Conservation (phyloP, 2,888 invertebrate species). For the Sarcophaga caerulescens region DNA sequence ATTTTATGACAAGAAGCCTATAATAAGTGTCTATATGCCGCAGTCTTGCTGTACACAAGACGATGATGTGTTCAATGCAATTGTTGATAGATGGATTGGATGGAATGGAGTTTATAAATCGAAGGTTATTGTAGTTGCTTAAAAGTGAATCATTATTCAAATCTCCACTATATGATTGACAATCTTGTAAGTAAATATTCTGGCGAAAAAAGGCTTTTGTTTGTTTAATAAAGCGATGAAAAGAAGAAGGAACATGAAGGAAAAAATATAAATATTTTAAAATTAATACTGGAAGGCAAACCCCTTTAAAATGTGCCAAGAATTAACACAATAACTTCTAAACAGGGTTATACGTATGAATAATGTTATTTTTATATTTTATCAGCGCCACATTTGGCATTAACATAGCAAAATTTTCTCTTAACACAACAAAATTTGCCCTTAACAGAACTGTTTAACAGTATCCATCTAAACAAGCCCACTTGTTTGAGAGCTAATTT, state of each 20-base stretch:
- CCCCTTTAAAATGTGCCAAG: constrained; percentile 32
- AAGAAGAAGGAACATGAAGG: background rate
- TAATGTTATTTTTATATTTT: background rate
- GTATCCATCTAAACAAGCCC: no score
- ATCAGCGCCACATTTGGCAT: no score
- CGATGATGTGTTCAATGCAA: constrained; percentile 20
- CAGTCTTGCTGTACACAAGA: background rate
- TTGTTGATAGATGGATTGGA: constrained; percentile 12
- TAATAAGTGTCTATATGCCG: constrained; percentile 19
- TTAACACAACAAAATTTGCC: no score
- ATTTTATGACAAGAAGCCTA: constrained; percentile 28
- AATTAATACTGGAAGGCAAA: constrained; percentile 39
- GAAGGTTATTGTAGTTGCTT: background rate
- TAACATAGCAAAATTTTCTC: no score
- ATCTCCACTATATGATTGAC: constrained; percentile 20
- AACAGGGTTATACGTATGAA: background rate
- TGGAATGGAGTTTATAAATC: background rate
- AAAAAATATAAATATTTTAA: constrained; percentile 35
- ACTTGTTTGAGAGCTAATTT: no score
- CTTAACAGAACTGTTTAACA: no score
- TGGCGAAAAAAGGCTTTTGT: background rate
- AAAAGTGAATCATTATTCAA: constrained; percentile 53
- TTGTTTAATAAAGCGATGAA: background rate
- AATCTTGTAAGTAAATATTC: background rate
- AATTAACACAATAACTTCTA: constrained; percentile 28